phyloP scores from a whole-genome alignment of 2,113 vertebrate species.

The Protobothrops flavoviridis region DNA sequence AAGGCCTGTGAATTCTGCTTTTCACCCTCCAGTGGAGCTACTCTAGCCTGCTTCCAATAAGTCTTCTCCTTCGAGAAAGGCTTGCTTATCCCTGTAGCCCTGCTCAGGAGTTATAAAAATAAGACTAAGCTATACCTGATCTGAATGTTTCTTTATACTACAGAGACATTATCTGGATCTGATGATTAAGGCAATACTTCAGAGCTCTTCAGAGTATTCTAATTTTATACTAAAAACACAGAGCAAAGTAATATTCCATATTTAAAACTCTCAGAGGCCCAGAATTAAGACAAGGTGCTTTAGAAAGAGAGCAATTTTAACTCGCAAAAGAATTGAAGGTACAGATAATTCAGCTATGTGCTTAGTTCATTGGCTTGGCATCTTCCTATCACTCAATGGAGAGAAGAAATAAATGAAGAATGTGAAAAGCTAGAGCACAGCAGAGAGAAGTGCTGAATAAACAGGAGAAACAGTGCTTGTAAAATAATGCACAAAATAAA shows the following conservation, averaged over 20 bases:
- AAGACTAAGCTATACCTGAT: conserved; percentile 15
- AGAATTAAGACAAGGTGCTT: background rate
- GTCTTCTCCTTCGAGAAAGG: background rate
- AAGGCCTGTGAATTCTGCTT: background rate
- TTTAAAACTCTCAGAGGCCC: background rate
- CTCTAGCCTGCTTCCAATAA: background rate
- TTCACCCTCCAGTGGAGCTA: background rate
- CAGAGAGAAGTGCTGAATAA: conserved; percentile 1
- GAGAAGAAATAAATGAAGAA: conserved; percentile 33
- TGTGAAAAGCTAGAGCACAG: conserved; percentile 3
- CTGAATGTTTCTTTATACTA: conserved; percentile 19
- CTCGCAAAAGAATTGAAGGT: conserved; percentile 22
- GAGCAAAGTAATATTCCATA: conserved; percentile 3
- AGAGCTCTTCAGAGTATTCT: conserved; percentile 17
- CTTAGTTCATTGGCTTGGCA: conserved; percentile 24
- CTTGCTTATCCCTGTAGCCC: background rate
- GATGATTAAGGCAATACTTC: conserved; percentile 5
- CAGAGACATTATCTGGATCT: conserved; percentile 17
- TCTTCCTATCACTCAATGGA: conserved; percentile 21
- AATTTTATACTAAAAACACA: background rate
- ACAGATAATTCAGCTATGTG: conserved; percentile 19
- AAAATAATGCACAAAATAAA: conserved; percentile 15
- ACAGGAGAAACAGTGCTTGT: conserved; percentile 25
- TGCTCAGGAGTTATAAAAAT: background rate
- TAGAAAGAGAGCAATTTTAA: conserved; percentile 10